Evolutionary conservation across 2,113 vertebrate species (phyloP).

Genomic region (Gobiocypris rarus): DNA sequence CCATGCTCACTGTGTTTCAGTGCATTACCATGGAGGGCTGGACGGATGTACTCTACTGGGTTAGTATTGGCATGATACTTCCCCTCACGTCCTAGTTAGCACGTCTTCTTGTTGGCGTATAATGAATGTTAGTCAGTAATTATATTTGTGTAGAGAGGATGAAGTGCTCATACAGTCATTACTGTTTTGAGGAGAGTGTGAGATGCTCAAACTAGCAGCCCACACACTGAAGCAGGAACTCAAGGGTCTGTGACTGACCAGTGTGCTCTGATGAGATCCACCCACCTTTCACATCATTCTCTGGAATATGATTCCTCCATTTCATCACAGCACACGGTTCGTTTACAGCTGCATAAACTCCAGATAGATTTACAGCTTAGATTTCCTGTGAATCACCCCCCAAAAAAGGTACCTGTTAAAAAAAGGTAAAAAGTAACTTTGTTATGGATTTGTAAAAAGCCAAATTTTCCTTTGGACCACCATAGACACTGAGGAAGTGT

Average conservation of each 20-base stretch:
- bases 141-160: neutral
- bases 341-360: neutral
- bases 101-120: neutral
- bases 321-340: neutral
- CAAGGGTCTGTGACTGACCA: slow-evolving; percentile 20
- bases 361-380: no score
- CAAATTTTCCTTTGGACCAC: neutral
- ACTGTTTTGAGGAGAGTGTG: slow-evolving; percentile 18
- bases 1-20: slow-evolving; percentile 99
- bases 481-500: neutral
- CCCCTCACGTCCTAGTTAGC: neutral
- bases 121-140: slow-evolving; percentile 6
- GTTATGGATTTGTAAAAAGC: neutral
- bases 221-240: slow-evolving; percentile 46
- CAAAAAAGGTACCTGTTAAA: no score
- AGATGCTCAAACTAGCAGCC: slow-evolving; percentile 40
- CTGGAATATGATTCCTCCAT: slow-evolving; percentile 4
- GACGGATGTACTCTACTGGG: slow-evolving; percentile 99
- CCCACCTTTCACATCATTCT: slow-evolving; percentile 30
- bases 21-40: slow-evolving; percentile 99
- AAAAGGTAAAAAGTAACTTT: no score
- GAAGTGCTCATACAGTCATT: slow-evolving; percentile 31
- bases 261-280: slow-evolving; percentile 11
- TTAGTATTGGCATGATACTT: slow-evolving; percentile 66
- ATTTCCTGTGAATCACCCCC: neutral